Evolutionary conservation across 2,113 vertebrate genomes (phyloP).

Genomic region (Amphiprion ocellaris): DNA sequence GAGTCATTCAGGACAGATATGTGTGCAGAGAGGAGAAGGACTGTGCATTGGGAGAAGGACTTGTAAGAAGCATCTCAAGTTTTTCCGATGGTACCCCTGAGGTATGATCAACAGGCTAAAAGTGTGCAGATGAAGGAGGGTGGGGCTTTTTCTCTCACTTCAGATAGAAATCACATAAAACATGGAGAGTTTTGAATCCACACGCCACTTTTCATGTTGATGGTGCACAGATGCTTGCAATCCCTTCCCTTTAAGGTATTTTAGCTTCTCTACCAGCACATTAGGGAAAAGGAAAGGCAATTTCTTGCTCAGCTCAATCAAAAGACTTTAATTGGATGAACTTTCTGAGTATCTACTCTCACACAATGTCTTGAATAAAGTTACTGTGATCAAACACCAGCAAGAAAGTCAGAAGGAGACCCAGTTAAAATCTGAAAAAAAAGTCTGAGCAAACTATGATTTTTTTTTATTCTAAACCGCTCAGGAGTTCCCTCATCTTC

Average conservation of each 20-base stretch:
- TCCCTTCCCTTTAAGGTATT: slow-evolving; percentile 37
- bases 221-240: slow-evolving; percentile 25
- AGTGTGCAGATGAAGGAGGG: neutral
- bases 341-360: slow-evolving; percentile 9
- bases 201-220: slow-evolving; percentile 51
- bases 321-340: slow-evolving; percentile 36
- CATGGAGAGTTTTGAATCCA: slow-evolving; percentile 56
- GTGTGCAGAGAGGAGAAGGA: neutral
- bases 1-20: slow-evolving; percentile 11
- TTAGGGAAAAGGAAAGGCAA: slow-evolving; percentile 42
- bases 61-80: slow-evolving; percentile 25
- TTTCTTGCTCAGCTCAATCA: slow-evolving; percentile 43
- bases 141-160: slow-evolving; percentile 38
- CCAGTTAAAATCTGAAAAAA: neutral
- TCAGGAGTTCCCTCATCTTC: neutral
- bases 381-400: slow-evolving; percentile 8
- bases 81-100: slow-evolving; percentile 30
- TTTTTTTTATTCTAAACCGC: neutral
- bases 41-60: neutral
- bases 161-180: slow-evolving; percentile 63
- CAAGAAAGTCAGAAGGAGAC: neutral
- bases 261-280: slow-evolving; percentile 37
- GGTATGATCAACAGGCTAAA: slow-evolving; percentile 33
- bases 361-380: neutral
- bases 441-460: neutral